A percentile compares a stretch with the other conserved stretches of the same genome.
These are phyloP conservation scores for Xiphophorus hellerii DNA, from an alignment of 2,113 vertebrate species.

Conservation along the genomic window DNA sequence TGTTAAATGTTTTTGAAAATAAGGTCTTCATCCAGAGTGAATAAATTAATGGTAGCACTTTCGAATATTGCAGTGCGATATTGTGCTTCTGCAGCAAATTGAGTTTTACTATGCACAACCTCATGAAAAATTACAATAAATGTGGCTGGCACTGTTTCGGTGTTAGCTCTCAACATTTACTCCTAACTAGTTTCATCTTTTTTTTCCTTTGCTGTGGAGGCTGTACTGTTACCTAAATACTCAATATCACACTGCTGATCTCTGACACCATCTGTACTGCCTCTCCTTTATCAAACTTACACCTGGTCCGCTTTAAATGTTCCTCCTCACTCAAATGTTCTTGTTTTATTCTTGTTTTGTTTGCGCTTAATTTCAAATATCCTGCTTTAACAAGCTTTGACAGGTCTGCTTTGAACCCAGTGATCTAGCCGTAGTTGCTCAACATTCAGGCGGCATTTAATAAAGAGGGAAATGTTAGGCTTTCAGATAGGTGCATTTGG, in stretches of 20 bases:
- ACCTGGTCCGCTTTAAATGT: constrained; percentile 37
- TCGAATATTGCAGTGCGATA: too few relatives aligned
- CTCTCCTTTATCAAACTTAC: constrained; percentile 36
- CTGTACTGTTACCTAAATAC: constrained; percentile 46
- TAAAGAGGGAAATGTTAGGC: constrained; percentile 43
- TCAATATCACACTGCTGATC: constrained; percentile 39
- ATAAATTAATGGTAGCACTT: too few relatives aligned
- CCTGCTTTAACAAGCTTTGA: constrained; percentile 36
- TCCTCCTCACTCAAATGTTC: constrained; percentile 30
- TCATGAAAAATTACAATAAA: too few relatives aligned
- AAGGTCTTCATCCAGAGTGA: too few relatives aligned
- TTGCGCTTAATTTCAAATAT: constrained; percentile 17
- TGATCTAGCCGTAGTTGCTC: constrained; percentile 37
- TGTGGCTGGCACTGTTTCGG: too few relatives aligned
- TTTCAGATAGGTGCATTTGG: constrained; percentile 49
- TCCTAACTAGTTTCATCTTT: constrained; percentile 30
- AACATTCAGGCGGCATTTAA: constrained; percentile 17
- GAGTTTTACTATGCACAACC: not conserved
- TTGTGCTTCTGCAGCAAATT: too few relatives aligned
- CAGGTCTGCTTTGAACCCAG: constrained; percentile 47
- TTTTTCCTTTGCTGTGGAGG: constrained; percentile 35
- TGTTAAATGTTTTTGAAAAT: too few relatives aligned
- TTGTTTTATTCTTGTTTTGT: constrained; percentile 33
- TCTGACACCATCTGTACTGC: constrained; percentile 18
- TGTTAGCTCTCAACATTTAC: not conserved